phyloP scores from a whole-genome alignment of 2,888 invertebrate genomes.

The Leptinotarsa peninsularis region DNA sequence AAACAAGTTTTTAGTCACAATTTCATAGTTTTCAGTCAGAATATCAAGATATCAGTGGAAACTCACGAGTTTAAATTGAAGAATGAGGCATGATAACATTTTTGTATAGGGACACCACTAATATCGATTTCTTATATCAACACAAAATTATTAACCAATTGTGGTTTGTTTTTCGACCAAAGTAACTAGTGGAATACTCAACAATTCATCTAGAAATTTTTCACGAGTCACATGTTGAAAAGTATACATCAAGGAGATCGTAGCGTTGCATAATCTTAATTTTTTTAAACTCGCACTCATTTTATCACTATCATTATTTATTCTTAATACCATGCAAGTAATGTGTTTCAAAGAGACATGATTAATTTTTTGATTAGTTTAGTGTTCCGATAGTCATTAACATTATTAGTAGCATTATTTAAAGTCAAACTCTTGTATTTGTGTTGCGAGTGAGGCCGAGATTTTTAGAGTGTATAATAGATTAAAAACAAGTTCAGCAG shows the following conservation, averaged over 20 bases:
- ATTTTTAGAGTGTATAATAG: conserved; percentile 45
- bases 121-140: too few relatives aligned
- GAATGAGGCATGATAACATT: too few relatives aligned
- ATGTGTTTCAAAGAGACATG: conserved; percentile 55
- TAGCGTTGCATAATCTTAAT: conserved; percentile 21
- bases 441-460: conserved; percentile 57
- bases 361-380: conserved; percentile 52
- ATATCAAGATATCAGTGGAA: too few relatives aligned
- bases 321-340: conserved; percentile 59
- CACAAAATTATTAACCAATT: too few relatives aligned
- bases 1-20: too few relatives aligned
- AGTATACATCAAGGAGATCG: conserved; percentile 7
- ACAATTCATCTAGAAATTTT: neutral
- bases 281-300: conserved; percentile 43
- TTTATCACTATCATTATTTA: conserved; percentile 54
- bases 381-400: conserved; percentile 57
- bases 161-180: neutral
- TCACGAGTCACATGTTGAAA: neutral
- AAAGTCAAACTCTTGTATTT: conserved; percentile 45
- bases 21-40: too few relatives aligned
- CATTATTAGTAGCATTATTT: conserved; percentile 41
- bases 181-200: neutral
- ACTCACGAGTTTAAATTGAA: too few relatives aligned
- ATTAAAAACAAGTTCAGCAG: conserved; percentile 48
- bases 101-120: too few relatives aligned